Evolutionary conservation across 2,113 vertebrate species (phyloP).

Genomic region (Pteropus alecto): DNA sequence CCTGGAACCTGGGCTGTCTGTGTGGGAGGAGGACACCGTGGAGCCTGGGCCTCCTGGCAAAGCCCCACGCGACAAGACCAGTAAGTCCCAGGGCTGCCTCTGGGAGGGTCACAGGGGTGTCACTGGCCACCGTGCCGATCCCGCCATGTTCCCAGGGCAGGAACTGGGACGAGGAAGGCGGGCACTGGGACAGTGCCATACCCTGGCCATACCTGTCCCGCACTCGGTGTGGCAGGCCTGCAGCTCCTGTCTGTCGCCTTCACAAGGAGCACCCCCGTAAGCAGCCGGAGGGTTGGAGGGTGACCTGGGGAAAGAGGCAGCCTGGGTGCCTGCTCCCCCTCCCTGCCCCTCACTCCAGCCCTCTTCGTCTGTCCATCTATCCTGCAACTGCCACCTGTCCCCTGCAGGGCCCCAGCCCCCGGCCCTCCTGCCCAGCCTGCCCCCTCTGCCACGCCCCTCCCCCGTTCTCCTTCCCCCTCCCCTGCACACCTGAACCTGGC

Average conservation of each 20-base stretch:
- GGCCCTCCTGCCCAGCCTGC: too few species aligned
- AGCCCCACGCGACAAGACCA: neutral
- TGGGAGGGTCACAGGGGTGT: fast-evolving
- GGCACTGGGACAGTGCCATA: too few species aligned
- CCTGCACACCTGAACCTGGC: constrained; percentile 88
- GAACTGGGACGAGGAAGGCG: neutral
- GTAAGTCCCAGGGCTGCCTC: neutral
- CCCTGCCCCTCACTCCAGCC: neutral
- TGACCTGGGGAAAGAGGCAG: constrained; percentile 80
- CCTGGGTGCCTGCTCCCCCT: neutral
- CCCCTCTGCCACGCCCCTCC: neutral
- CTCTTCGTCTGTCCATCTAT: neutral
- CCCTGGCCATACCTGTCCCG: constrained; percentile 76
- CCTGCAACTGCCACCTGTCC: fast-evolving
- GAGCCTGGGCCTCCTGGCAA: neutral
- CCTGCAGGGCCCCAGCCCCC: neutral
- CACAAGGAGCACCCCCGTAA: constrained; percentile 79
- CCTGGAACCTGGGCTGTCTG: fast-evolving
- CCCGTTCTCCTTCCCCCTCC: fast-evolving
- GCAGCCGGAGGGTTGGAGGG: constrained; percentile 80
- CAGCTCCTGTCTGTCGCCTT: constrained; percentile 85
- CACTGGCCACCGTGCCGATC: fast-evolving
- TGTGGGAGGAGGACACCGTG: too few species aligned
- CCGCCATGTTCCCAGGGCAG: fast-evolving
- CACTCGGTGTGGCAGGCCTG: constrained; percentile 84